These are phyloP conservation scores for Sylvietta virens DNA, from an alignment of 2,113 vertebrate genomes.

Conservation along the genomic window DNA sequence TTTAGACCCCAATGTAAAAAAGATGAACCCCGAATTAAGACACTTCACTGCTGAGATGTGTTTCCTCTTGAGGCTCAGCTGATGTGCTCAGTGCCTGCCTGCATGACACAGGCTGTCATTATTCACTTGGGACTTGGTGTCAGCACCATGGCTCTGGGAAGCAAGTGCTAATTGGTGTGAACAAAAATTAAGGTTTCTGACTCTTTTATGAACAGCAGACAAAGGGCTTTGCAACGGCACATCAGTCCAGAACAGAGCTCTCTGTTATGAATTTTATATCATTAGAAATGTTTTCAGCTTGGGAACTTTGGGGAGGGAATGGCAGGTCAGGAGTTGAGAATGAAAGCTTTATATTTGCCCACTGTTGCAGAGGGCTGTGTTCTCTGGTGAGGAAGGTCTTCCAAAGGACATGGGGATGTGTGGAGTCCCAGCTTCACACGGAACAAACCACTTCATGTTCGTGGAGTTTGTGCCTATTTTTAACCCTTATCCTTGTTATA, in stretches of 20 bases:
- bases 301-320: not conserved
- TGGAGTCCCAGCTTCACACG: not conserved
- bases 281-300: not conserved
- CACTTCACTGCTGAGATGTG: rapidly evolving
- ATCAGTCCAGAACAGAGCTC: not conserved
- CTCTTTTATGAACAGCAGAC: not conserved
- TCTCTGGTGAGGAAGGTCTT: not conserved
- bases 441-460: not conserved
- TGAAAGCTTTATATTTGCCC: not conserved
- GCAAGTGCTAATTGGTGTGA: not conserved
- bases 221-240: not conserved
- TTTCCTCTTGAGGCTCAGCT: not conserved
- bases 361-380: not conserved
- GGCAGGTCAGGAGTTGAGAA: not conserved
- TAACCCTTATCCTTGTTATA: not conserved
- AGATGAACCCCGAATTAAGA: not conserved
- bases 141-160: not conserved
- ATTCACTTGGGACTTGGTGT: not conserved
- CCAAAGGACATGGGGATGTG: not conserved
- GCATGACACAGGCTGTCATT: not conserved
- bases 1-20: not conserved
- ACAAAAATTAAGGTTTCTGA: not conserved
- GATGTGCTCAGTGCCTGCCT: rapidly evolving
- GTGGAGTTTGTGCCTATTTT: not conserved
- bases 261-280: not conserved